These are phyloP conservation scores for Pangasius mekongensis DNA, from an alignment of 2,797 vertebrate species.

Conservation along the genomic window DNA sequence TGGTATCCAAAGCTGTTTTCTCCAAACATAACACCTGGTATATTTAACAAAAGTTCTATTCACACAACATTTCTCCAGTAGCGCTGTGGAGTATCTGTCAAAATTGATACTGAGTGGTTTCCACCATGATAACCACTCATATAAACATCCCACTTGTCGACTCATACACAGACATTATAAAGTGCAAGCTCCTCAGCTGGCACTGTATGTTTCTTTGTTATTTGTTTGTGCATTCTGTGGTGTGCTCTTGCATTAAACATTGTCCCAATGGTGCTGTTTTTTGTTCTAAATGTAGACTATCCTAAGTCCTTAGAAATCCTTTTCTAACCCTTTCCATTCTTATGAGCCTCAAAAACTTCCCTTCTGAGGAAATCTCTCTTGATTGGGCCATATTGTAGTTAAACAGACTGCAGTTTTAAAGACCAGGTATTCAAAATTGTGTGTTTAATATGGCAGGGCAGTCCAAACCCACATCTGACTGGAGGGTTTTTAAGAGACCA, in stretches of 20 bases:
- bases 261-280: constrained; percentile 7
- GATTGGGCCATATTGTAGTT: neutral
- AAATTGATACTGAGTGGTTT: constrained; percentile 5
- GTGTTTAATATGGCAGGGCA: neutral
- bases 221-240: constrained; percentile 24
- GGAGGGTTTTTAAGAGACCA: neutral
- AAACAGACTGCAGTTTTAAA: neutral
- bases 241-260: constrained; percentile 17
- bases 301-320: neutral
- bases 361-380: constrained; percentile 1
- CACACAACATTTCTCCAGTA: constrained; percentile 3
- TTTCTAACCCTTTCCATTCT: constrained; percentile 10
- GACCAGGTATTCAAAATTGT: neutral
- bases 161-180: constrained; percentile 6
- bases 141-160: constrained; percentile 7
- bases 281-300: constrained; percentile 1
- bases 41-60: constrained; percentile 3
- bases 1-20: constrained; percentile 6
- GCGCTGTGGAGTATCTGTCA: neutral
- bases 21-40: constrained; percentile 13
- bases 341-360: neutral
- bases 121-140: constrained; percentile 5
- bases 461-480: neutral
- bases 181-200: constrained; percentile 18
- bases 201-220: neutral